These are phyloP conservation scores for Caenorhabditis sulstoni DNA, from an alignment of 2,888 invertebrate species.

Conservation along the genomic window DNA sequence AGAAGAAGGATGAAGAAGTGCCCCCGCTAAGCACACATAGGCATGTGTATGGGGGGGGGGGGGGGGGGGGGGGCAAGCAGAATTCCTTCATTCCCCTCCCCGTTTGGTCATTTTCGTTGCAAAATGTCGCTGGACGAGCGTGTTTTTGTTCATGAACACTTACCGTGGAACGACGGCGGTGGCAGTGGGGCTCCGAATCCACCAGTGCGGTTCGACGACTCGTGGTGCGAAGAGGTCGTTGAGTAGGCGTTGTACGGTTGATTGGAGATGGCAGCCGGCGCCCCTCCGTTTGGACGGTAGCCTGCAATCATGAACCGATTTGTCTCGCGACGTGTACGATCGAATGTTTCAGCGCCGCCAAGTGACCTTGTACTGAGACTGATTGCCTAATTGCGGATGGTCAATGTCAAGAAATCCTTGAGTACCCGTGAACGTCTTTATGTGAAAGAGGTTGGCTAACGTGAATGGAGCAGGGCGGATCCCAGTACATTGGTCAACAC, in stretches of 20 bases:
- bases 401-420: conserved; percentile 2
- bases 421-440: conserved; percentile 4
- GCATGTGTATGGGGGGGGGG: conserved; percentile 11
- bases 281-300: conserved; percentile 63
- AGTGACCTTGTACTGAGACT: conserved; percentile 40
- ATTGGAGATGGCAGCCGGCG: conserved; percentile 65
- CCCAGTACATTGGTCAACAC: conserved; percentile 42
- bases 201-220: conserved; percentile 52
- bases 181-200: conserved; percentile 63
- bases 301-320: conserved; percentile 57
- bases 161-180: conserved; percentile 63
- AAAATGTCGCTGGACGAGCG: background rate
- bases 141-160: conserved; percentile 15
- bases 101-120: conserved; percentile 18
- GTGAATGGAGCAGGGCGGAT: conserved; percentile 31
- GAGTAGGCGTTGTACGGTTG: conserved; percentile 62
- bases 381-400: conserved; percentile 35
- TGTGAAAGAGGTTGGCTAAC: conserved; percentile 9
- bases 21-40: conserved; percentile 51
- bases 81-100: conserved; percentile 40
- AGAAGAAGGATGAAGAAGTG: conserved; percentile 51
- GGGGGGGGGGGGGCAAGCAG: conserved; percentile 8
- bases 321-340: conserved; percentile 1
- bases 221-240: conserved; percentile 59
- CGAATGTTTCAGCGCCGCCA: background rate